Percentiles rank a stretch among this genome's conserved stretches.
Conservation (phyloP, 1,140 invertebrate genomes). For the Lysiphlebus fabarum region DNA sequence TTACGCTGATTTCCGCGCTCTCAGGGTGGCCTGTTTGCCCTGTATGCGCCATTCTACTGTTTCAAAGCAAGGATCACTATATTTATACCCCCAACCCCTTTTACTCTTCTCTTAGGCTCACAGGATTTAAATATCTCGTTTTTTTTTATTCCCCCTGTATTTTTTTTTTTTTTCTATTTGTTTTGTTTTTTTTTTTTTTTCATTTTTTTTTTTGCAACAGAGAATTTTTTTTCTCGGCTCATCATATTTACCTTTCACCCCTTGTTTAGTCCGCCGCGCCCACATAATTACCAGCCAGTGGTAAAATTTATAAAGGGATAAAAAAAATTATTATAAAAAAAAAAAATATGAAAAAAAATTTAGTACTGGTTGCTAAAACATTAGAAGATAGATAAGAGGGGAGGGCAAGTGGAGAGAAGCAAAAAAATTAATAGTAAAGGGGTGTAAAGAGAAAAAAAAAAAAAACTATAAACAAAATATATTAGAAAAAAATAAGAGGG, state of each 20-base stretch:
- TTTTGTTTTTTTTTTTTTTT: conserved; percentile 20
- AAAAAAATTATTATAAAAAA: conserved; percentile 11
- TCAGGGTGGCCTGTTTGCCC: conserved; percentile 21
- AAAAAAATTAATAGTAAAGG: background rate
- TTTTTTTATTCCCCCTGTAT: conserved; percentile 14
- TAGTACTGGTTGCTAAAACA: too few relatives aligned
- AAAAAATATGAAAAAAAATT: too few relatives aligned
- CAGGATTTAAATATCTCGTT: conserved; percentile 27
- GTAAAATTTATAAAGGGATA: conserved; percentile 26
- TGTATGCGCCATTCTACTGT: too few relatives aligned
- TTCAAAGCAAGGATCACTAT: background rate
- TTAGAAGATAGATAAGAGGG: too few relatives aligned
- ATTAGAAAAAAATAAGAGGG: conserved; percentile 9
- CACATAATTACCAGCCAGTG: conserved; percentile 31
- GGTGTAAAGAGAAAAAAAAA: conserved; percentile 9
- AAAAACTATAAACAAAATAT: conserved; percentile 18
- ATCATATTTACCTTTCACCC: conserved; percentile 7
- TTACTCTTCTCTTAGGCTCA: conserved; percentile 1
- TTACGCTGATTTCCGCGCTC: conserved; percentile 28
- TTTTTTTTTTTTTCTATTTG: conserved; percentile 14
- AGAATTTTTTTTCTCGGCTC: conserved; percentile 10
- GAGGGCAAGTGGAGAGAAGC: background rate
- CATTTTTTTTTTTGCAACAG: conserved; percentile 9
- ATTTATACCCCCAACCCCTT: conserved; percentile 16
- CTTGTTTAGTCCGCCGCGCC: conserved; percentile 33